Base-by-base conservation (phyloP, 2,113 vertebrate species). In the Chaetodon auriga region DNA sequence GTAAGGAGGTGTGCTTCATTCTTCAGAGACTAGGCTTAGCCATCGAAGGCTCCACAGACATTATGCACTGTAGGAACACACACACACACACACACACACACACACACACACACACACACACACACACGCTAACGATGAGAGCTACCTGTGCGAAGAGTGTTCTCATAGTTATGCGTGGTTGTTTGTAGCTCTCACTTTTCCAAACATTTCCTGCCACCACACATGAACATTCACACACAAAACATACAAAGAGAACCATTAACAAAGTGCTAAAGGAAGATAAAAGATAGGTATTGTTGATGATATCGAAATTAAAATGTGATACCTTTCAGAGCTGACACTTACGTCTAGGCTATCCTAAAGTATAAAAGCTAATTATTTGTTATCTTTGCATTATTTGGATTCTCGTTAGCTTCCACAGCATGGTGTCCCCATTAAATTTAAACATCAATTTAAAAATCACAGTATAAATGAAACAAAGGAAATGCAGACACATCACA, bases 121-220 rank as follows among this genome's bases (percentile, higher is more conserved):
- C 61, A 16, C 60, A 41, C 60, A 16, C 89, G 84, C 87, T 68
- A 1, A 15, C 6, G 1, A 76, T 75, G 23, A 83, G 84, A 83
- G 81, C 88, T 68, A 87, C 82, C 81, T 89, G 84, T 89, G 84
- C 68, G 78, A 83, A 55, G 80, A 77, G 69, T 80, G 88, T 69
- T 80, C 72, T 89, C 90, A 92, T 89, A 89, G 88, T 89, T 93
- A 92, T 86, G 75, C 74, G 82, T 87, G 91, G 91, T 78, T 92
- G 94, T 94, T 92, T 92, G 92, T 77, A 14, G 63, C 82, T 90
- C 78, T 87, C 81, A 87, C 85, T 89, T 79, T 80, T 78, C 83
- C 79, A 93, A 93, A 93, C 45, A 68, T 68, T 86, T 86, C 80
- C 82, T 73, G 78, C 74, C 77, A 76, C 79, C 38, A 49, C 68